Conservation (phyloP, 2,113 vertebrate genomes). For the Hirundichthys speculiger region DNA sequence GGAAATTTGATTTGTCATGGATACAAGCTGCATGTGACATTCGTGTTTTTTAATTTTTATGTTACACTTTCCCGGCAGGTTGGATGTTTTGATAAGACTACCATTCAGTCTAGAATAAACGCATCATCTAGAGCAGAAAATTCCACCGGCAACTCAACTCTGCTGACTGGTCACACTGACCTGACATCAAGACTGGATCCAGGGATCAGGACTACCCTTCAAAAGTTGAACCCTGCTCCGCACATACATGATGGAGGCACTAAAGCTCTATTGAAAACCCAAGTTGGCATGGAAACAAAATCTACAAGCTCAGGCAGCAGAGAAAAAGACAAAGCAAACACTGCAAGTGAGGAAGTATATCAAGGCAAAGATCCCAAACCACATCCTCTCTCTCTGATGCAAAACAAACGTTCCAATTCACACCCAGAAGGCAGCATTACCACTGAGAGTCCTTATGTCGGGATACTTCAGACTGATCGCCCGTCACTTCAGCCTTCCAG, state of each 20-base stretch:
- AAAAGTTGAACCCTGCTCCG: background rate
- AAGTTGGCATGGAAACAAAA: conserved; percentile 1
- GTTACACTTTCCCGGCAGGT: conserved; percentile 31
- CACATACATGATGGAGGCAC: background rate
- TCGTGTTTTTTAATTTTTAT: background rate
- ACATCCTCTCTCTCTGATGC: background rate
- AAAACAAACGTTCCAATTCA: conserved; percentile 20
- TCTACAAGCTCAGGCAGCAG: background rate
- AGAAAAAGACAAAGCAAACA: conserved; percentile 9
- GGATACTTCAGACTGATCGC: background rate
- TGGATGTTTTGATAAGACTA: conserved; percentile 10
- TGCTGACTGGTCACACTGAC: conserved; percentile 1
- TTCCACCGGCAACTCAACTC: background rate
- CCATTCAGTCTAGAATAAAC: conserved; percentile 6
- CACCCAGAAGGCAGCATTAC: background rate
- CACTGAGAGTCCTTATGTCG: background rate
- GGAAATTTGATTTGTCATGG: too few species aligned
- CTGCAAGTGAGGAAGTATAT: conserved; percentile 7
- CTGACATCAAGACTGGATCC: conserved; percentile 13
- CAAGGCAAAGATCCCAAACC: conserved; percentile 1
- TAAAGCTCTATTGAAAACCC: background rate
- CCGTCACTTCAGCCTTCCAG: background rate
- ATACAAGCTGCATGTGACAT: too few species aligned
- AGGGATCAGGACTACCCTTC: conserved; percentile 1
- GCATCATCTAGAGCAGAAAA: conserved; percentile 17